These are phyloP conservation scores for Coremacera marginata DNA, from an alignment of 2,888 invertebrate species.

Conservation along the genomic window DNA sequence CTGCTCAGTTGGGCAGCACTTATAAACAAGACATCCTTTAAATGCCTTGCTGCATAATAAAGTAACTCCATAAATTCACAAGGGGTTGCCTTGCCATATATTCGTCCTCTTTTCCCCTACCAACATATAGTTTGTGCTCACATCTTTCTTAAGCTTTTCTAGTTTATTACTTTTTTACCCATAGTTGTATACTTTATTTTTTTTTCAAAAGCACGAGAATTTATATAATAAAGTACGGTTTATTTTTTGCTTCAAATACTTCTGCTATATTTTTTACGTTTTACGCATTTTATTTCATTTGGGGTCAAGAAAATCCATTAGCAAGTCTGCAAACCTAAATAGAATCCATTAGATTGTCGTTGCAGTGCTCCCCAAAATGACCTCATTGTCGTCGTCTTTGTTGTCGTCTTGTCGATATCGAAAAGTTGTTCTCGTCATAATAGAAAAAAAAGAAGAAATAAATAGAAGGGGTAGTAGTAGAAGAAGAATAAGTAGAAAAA, in stretches of 20 bases:
- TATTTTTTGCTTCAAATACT: neutral
- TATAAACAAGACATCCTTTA: too few species aligned
- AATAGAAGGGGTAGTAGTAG: neutral
- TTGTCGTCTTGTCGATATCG: neutral
- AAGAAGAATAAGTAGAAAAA: neutral
- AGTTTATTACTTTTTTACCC: slow-evolving; percentile 11
- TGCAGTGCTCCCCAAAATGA: neutral
- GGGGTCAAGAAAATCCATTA: slow-evolving; percentile 69
- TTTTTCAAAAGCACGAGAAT: neutral
- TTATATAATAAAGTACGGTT: slow-evolving; percentile 12
- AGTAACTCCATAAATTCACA: too few species aligned
- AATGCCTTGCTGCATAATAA: too few species aligned
- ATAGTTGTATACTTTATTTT: neutral
- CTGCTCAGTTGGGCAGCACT: too few species aligned
- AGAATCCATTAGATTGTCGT: slow-evolving; percentile 65
- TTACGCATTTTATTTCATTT: slow-evolving; percentile 57
- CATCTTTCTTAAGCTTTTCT: neutral
- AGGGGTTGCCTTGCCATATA: too few species aligned
- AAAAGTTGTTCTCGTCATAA: neutral
- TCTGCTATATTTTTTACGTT: slow-evolving; percentile 3
- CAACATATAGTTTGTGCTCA: neutral
- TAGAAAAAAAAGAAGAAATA: neutral
- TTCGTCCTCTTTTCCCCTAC: too few species aligned
- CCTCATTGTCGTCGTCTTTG: neutral
- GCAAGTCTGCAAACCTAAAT: slow-evolving; percentile 67